Percentiles rank a stretch among this genome's conserved stretches.
Conservation (phyloP, 1,140 invertebrate genomes). For the Drosophila teissieri region DNA sequence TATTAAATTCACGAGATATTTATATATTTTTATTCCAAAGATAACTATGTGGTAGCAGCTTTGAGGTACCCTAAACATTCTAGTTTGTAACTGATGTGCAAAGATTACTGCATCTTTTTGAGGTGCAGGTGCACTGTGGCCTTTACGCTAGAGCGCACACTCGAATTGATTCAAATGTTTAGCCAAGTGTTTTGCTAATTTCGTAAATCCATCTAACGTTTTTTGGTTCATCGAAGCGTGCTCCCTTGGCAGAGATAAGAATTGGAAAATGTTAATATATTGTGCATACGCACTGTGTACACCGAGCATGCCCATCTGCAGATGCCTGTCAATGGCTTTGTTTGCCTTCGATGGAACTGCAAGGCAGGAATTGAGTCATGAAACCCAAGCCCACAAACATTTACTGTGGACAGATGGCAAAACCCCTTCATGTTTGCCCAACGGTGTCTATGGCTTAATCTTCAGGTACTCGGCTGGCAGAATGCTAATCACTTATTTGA, state of each 20-base stretch:
- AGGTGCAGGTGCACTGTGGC: slow-evolving; percentile 5
- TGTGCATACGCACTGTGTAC: slow-evolving; percentile 46
- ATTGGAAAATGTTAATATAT: slow-evolving; percentile 39
- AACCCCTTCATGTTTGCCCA: slow-evolving; percentile 3
- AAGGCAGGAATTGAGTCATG: slow-evolving; percentile 54
- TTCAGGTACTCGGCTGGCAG: not conserved
- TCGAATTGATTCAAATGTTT: slow-evolving; percentile 30
- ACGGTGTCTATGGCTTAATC: slow-evolving; percentile 1
- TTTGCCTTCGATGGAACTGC: slow-evolving; percentile 46
- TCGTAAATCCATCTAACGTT: slow-evolving; percentile 31
- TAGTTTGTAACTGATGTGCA: not conserved
- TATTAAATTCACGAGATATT: not conserved
- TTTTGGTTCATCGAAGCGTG: slow-evolving; percentile 49
- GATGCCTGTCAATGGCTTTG: slow-evolving; percentile 25
- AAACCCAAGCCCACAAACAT: slow-evolving; percentile 7
- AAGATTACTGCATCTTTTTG: not conserved
- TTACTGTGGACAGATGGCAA: slow-evolving; percentile 8
- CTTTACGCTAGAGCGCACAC: slow-evolving; percentile 20
- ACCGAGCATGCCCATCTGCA: slow-evolving; percentile 5
- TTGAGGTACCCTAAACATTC: not conserved
- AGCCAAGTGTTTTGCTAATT: slow-evolving; percentile 47
- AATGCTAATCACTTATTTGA: slow-evolving; percentile 51
- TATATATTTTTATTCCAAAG: no score
- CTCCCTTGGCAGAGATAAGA: slow-evolving; percentile 40
- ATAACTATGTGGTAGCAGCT: not conserved